Evolutionary conservation across 2,888 invertebrate species (phyloP), one percentile per base, ranked within the genome.

Genomic region (Zonitis immaculata): DNA sequence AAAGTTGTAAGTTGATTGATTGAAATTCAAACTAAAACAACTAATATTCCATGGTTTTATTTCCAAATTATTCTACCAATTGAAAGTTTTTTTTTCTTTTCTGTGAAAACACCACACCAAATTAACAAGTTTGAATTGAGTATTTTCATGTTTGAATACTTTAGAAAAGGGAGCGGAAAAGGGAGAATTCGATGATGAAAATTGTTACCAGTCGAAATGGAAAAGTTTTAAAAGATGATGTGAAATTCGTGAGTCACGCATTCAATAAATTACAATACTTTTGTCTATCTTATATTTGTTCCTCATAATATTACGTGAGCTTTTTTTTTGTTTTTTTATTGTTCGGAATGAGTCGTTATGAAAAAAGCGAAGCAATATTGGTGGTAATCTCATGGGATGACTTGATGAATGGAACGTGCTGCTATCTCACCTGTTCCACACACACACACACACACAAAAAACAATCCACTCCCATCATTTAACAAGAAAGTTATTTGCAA

Each of bases 391-490:
- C 49, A 22, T 14, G 20, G 49, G 49, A 30, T 28, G 43, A 28
- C 16, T 49, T 49, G 49, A 53, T 53, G 52, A 53, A 48, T 53
- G 52, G 49, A 49, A 53, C 52, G 49, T 53, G 52, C 45, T 53
- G 18, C 20, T 42, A 35, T 49, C 45, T 49, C 48, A 45, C 49
- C 49, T 49, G 45, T 48, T 39, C 42, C 30, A 22, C 20, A 3
- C 18, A 18, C 5, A 18, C 42, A 48, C n/a, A n/a, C n/a, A 35
- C 42, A 35, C 16, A 35, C 28, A 44, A n/a, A 11, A 18, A 25
- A 18, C 32, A 43, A 44, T 52, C 44, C 52, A 47, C 26, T 48
- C 47, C 35, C 35, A 39, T 44, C 52, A 43, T 52, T 48, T 44
- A 43, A 32, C 12, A 28, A 26, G 42, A 35, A 53, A 48, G 47